Evolutionary conservation across 2,888 invertebrate genomes (phyloP), one percentile per base, ranked within the genome.

Genomic region (Dexiosoma caninum): DNA sequence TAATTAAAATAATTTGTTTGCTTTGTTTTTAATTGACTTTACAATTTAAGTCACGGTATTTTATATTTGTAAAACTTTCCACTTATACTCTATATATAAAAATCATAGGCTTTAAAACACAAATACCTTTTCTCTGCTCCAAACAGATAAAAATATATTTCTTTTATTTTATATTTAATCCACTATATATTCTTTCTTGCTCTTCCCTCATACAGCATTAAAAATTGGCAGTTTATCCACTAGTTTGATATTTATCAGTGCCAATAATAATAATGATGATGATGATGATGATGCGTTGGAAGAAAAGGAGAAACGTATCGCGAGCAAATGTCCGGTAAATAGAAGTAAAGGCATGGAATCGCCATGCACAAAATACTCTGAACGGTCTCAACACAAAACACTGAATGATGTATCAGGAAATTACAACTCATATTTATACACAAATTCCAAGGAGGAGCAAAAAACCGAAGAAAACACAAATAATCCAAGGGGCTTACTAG

Each of bases 381-480:
- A 69, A 81, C 77, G 62, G 69, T 77, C 90, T 88, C 89, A 88
- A 88, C 89, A 88, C 89, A 87, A 88, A 89, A 90, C 89, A 90
- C 89, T 89, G 90, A 89, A 89, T 89, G 88, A 83, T 76, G 81
- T 70, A 69, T 81, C 64, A 82, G 83, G 80, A 83, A 81, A 35
- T 19, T 62, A 49, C 37, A 64, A 69, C 81, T 77, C 69, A 84
- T 86, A 87, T 89, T 88, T 89, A 89, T 89, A 89, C 84, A 83
- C 82, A 81, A 82, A 46, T 53, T 23, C 46, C 21, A 46, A 59
- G 59, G 51, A 70, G 49, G 32, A 53, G n/a, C n/a, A 5, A 35
- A 67, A 60, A 12, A 19, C 2, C n/a, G 62, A 51, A 53, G 32
- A 60, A 12, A n/a, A 53, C 51, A 40, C 35, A 46, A 55, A 21